phyloP scores from a whole-genome alignment of 2,113 vertebrate genomes.

The Dicerorhinus sumatrensis region DNA sequence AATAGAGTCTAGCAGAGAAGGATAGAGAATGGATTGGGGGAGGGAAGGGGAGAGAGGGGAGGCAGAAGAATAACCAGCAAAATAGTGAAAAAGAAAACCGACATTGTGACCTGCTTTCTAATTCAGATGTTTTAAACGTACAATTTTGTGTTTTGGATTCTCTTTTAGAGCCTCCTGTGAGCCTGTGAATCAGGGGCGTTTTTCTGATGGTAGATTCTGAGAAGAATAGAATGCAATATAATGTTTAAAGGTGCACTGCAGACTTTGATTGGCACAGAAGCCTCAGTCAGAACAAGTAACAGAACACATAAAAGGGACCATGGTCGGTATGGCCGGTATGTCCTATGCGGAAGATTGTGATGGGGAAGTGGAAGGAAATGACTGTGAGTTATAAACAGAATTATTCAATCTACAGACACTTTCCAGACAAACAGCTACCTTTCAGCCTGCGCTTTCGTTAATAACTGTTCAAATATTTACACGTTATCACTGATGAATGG shows the following conservation, averaged over 20 bases:
- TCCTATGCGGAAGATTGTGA: slow-evolving; percentile 76
- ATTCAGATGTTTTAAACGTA: not conserved
- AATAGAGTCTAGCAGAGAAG: not conserved
- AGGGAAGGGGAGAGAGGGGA: fast-evolving
- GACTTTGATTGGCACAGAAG: slow-evolving; percentile 78
- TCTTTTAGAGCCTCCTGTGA: not conserved
- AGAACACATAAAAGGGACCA: slow-evolving; percentile 67
- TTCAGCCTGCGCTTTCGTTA: slow-evolving; percentile 62
- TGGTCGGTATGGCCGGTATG: slow-evolving; percentile 40
- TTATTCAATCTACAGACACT: slow-evolving; percentile 80
- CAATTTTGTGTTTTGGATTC: not conserved
- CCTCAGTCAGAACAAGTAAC: slow-evolving; percentile 80
- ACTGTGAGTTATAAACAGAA: slow-evolving; percentile 80
- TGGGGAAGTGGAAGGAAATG: slow-evolving; percentile 74
- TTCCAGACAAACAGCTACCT: slow-evolving; percentile 74
- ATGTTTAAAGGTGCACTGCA: slow-evolving; percentile 74
- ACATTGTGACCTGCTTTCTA: not conserved
- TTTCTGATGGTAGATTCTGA: slow-evolving; percentile 36
- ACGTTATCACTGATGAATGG: not conserved
- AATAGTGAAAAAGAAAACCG: not conserved
- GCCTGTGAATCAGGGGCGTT: not conserved
- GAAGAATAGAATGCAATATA: slow-evolving; percentile 46
- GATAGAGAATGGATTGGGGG: not conserved
- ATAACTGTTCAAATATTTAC: slow-evolving; percentile 70
- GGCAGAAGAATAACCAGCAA: not conserved